A percentile compares a stretch with the other conserved stretches of the same genome.
Conservation (phyloP, 2,888 invertebrate species). For the Itoplectis maculator region DNA sequence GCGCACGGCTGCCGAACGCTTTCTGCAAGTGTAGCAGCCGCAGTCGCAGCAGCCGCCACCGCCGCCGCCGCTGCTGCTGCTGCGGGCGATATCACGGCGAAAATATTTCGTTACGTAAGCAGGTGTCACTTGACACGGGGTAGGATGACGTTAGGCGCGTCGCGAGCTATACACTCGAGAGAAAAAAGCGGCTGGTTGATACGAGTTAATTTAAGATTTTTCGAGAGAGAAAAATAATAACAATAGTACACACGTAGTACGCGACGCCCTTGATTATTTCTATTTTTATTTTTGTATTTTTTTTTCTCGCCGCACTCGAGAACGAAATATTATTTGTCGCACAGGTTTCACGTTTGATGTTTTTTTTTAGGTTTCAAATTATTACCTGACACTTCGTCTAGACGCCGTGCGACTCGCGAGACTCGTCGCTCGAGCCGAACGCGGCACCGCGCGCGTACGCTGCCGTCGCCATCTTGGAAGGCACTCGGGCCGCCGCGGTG, state of each 20-base stretch:
- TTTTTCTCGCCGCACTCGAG: not conserved
- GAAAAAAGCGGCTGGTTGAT: not conserved
- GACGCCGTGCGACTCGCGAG: constrained; percentile 34
- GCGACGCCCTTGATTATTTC: not conserved
- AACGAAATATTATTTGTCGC: not conserved
- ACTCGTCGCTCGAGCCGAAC: constrained; percentile 65
- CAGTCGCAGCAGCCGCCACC: not conserved
- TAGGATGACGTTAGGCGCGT: constrained; percentile 55
- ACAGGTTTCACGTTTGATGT: not conserved
- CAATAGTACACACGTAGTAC: not conserved
- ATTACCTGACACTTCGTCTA: constrained; percentile 62
- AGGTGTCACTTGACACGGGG: constrained; percentile 79
- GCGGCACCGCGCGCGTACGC: constrained; percentile 68
- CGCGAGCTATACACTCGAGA: constrained; percentile 18
- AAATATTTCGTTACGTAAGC: constrained; percentile 83
- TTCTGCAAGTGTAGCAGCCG: not conserved
- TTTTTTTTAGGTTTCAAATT: not conserved
- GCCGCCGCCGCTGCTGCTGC: constrained; percentile 6
- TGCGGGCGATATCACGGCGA: constrained; percentile 72
- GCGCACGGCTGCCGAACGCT: not conserved
- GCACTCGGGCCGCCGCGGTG: constrained; percentile 61
- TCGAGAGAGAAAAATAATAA: not conserved
- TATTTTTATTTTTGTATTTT: not conserved
- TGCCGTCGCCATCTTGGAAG: constrained; percentile 70
- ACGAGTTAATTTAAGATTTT: not conserved